Conservation (phyloP, 2,797 vertebrate genomes). For the Ctenochaetus hawaiiensis region DNA sequence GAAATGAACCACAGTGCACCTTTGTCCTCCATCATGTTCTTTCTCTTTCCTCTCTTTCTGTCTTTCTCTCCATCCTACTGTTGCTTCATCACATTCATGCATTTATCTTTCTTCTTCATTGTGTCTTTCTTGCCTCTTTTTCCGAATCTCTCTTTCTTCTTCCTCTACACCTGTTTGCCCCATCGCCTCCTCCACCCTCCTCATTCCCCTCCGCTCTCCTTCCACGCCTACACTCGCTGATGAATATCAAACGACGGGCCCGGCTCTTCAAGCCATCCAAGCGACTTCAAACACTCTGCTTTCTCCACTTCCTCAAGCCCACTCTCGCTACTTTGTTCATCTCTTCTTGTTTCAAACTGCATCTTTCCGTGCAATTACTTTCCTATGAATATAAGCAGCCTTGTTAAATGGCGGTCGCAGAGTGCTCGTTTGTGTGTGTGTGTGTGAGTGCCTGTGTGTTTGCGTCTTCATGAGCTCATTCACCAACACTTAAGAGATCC, state of each 20-base stretch:
- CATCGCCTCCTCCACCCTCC: conserved; percentile 10
- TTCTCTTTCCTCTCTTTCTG: conserved; percentile 5
- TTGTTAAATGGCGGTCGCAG: conserved; percentile 59
- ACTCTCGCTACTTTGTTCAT: conserved; percentile 80
- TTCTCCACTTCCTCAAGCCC: conserved; percentile 68
- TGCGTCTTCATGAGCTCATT: conserved; percentile 67
- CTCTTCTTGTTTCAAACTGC: conserved; percentile 66
- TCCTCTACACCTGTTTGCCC: conserved; percentile 62
- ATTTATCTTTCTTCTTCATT: conserved; percentile 31
- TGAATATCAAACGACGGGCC: conserved; percentile 92
- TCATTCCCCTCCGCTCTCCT: conserved; percentile 52
- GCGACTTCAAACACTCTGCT: conserved; percentile 75
- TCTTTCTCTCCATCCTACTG: conserved; percentile 19
- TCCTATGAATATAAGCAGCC: conserved; percentile 73
- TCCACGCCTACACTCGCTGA: conserved; percentile 72
- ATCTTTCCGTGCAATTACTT: conserved; percentile 69
- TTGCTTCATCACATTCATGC: conserved; percentile 50
- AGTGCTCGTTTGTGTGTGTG: not conserved
- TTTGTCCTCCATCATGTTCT: conserved; percentile 84
- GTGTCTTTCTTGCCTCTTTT: conserved; percentile 24
- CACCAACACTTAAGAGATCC: conserved; percentile 71
- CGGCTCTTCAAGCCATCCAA: conserved; percentile 68
- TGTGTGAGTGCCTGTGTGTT: conserved; percentile 3
- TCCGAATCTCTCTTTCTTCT: conserved; percentile 35
- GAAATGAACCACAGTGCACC: conserved; percentile 75